phyloP scores from a whole-genome alignment of 53 echinoderm and acorn worm species.

The Mesocentrotus franciscanus region DNA sequence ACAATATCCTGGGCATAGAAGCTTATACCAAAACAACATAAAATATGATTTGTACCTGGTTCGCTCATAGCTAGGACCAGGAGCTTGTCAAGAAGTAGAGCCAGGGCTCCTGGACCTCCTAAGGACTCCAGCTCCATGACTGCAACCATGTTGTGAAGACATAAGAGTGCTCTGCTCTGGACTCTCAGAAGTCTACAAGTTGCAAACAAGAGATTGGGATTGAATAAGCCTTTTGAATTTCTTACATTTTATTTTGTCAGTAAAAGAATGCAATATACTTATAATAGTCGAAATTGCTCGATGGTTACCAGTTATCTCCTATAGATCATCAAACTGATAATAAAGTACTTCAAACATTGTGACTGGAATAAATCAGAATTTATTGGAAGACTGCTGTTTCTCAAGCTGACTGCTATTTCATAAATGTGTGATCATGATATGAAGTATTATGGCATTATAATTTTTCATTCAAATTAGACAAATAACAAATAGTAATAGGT shows the following conservation, averaged over 20 bases:
- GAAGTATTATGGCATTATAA: no score
- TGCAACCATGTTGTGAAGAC: constrained; percentile 94
- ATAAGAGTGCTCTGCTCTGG: constrained; percentile 89
- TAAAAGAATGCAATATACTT: not conserved
- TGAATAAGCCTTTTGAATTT: not conserved
- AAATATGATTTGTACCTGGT: constrained; percentile 72
- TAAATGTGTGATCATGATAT: no score
- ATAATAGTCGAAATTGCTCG: not conserved
- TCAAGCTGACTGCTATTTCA: not conserved
- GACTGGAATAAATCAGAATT: no score
- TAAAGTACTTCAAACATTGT: no score
- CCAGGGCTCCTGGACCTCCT: constrained; percentile 86
- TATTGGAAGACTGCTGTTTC: no score
- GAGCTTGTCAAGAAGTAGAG: constrained; percentile 78
- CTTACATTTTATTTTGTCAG: no score
- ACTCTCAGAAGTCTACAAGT: constrained; percentile 77
- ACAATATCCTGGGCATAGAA: no score
- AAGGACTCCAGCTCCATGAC: constrained; percentile 88
- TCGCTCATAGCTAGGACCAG: constrained; percentile 77
- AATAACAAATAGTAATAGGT: no score
- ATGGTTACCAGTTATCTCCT: not conserved
- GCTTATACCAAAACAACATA: no score
- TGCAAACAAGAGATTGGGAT: not conserved
- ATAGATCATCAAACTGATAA: no score
- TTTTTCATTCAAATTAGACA: no score